A percentile compares a stretch with the other conserved stretches of the same genome.
These are phyloP conservation scores for Diachasma alloeum DNA, from an alignment of 1,140 invertebrate genomes.

Conservation along the genomic window DNA sequence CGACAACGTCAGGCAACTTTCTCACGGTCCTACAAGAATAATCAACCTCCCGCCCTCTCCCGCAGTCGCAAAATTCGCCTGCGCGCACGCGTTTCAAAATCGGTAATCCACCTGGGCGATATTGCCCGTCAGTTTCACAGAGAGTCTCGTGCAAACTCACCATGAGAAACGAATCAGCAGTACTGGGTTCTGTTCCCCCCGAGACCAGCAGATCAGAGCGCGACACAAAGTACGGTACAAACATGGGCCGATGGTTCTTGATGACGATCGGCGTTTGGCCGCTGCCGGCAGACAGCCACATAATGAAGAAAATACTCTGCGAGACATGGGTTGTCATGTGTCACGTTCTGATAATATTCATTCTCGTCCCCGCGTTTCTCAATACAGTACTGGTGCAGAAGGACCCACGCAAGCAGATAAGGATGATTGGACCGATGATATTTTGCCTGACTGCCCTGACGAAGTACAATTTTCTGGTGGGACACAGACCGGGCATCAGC, in stretches of 20 bases:
- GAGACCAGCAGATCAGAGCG: conserved; percentile 15
- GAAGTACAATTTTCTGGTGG: conserved; percentile 29
- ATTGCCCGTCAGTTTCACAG: background rate
- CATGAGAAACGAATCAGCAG: conserved; percentile 3
- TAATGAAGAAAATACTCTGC: background rate
- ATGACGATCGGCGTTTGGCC: conserved; percentile 44
- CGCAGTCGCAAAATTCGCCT: background rate
- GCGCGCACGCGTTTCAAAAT: background rate
- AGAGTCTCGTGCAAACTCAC: background rate
- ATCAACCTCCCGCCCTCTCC: background rate
- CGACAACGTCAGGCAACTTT: background rate
- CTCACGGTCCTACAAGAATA: background rate
- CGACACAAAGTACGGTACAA: conserved; percentile 33
- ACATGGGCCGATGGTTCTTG: conserved; percentile 39
- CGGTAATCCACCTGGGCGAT: background rate
- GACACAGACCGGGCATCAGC: conserved; percentile 16
- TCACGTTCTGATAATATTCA: conserved; percentile 27
- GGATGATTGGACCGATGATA: conserved; percentile 40
- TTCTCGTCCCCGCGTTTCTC: conserved; percentile 29
- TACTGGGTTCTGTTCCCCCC: conserved; percentile 10
- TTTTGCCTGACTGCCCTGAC: conserved; percentile 31
- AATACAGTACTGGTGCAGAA: conserved; percentile 36
- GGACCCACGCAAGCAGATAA: conserved; percentile 34
- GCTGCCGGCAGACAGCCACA: background rate
- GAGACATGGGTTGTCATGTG: conserved; percentile 11